Conservation (phyloP, 2,888 invertebrate species). For the Eurytoma adleriae region DNA sequence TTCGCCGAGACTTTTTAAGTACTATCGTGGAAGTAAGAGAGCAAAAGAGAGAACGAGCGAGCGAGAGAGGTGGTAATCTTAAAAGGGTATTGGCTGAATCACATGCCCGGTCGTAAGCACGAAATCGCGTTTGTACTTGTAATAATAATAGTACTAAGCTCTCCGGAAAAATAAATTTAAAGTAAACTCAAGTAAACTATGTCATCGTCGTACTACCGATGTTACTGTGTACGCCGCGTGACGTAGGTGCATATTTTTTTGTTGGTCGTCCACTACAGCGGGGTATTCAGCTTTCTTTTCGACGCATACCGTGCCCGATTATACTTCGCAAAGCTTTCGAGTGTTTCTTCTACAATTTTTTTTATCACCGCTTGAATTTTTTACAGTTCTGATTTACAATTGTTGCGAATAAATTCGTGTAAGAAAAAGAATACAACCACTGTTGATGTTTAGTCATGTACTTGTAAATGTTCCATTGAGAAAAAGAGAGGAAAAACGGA, state of each 20-base stretch:
- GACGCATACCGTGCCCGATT: slow-evolving; percentile 20
- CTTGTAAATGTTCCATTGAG: slow-evolving; percentile 37
- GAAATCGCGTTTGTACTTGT: slow-evolving; percentile 57
- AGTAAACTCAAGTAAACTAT: slow-evolving; percentile 32
- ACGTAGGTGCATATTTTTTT: slow-evolving; percentile 52
- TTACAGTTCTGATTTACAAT: slow-evolving; percentile 40
- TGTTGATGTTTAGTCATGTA: not conserved
- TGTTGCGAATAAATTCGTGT: slow-evolving; percentile 41
- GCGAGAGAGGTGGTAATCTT: slow-evolving; percentile 26
- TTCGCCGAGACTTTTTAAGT: slow-evolving; percentile 52
- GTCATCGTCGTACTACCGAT: slow-evolving; percentile 51
- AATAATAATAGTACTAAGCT: slow-evolving; percentile 49
- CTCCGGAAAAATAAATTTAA: slow-evolving; percentile 51
- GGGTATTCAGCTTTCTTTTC: slow-evolving; percentile 34
- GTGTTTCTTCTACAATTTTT: slow-evolving; percentile 19
- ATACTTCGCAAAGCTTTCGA: slow-evolving; percentile 34
- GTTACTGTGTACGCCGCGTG: slow-evolving; percentile 51
- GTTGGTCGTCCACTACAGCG: slow-evolving; percentile 47
- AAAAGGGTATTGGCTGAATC: slow-evolving; percentile 17
- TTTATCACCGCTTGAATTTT: slow-evolving; percentile 34
- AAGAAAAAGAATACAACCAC: slow-evolving; percentile 29
- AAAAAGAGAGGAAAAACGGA: not conserved
- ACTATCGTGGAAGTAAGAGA: slow-evolving; percentile 36
- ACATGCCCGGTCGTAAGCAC: slow-evolving; percentile 43
- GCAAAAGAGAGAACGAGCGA: slow-evolving; percentile 29